Base-by-base conservation (phyloP, 2,113 vertebrate species). In the Phylloscopus trochilus region DNA sequence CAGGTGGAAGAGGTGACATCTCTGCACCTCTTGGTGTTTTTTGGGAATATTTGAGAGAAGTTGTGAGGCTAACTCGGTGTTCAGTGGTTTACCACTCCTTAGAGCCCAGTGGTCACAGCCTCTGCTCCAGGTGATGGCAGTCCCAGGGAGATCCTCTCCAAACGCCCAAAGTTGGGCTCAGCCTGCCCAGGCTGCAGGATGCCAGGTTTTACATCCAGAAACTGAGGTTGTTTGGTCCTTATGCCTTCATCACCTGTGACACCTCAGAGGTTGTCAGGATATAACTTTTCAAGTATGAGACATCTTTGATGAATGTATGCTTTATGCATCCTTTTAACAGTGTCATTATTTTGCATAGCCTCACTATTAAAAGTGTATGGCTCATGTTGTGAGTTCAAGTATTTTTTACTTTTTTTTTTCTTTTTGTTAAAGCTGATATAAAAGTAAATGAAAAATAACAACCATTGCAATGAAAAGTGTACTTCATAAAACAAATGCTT, bases 401-500 rank as follows among this genome's bases (percentile, higher is more conserved):
- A 21, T 35, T 62, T 51, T 47, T 62, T 17, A 0, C 1, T 11
- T 3, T 21, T 52, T 39, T 31, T 44, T 27, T 27, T n/a, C 22
- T 68, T 44, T 77, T 67, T 2, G 22, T 90, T 92, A 76, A 92
- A 88, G 52, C 27, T 26, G 14, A 56, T 90, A 63, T 60, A 81
- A 90, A 95, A 83, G 24, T 90, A 92, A 93, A 93, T 96, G 82
- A 90, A 92, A 95, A 88, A 95, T 87, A 93, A 84, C 80, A 73
- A 66, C 76, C 49, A 64, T 75, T 92, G 82, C 24, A 2, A 87
- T 91, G 85, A 95, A 86, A 91, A 91, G 72, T 67, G 63, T 94
- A 69, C 89, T 92, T 86, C 87, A 63, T 94, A 97, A 96, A 94
- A 87, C 73, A 92, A 95, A 91, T 83, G 69, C 55, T 93, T 92